Conservation (phyloP, 2,888 invertebrate species). For the Chironomus tentans region DNA sequence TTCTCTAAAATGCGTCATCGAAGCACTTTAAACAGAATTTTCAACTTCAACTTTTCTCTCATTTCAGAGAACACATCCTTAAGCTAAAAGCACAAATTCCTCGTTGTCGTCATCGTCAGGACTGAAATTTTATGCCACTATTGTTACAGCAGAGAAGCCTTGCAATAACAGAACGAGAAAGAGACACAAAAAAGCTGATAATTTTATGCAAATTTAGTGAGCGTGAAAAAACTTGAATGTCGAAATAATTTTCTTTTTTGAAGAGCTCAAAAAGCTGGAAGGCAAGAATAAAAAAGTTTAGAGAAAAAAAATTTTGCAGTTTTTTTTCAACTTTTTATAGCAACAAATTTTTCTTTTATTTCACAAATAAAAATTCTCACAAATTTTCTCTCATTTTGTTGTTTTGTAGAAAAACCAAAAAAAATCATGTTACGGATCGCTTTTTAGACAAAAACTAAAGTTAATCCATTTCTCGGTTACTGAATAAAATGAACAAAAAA, state of each 20-base stretch:
- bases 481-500: not conserved
- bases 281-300: not conserved
- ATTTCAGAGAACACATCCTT: too few relatives aligned
- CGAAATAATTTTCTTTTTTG: not conserved
- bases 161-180: not conserved
- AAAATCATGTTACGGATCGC: not conserved
- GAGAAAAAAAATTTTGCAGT: not conserved
- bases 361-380: not conserved
- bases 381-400: not conserved
- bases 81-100: too few relatives aligned
- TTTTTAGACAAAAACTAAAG: not conserved
- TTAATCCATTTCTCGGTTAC: too few relatives aligned
- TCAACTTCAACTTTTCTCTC: too few relatives aligned
- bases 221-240: not conserved
- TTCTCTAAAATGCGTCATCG: too few relatives aligned
- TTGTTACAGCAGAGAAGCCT: not conserved
- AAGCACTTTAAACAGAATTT: too few relatives aligned
- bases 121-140: not conserved
- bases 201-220: constrained; percentile 5
- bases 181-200: not conserved
- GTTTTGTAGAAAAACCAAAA: not conserved
- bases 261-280: not conserved
- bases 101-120: not conserved
- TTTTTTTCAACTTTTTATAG: not conserved
- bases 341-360: not conserved